phyloP scores from a whole-genome alignment of 2,888 invertebrate species.

The Apoda limacodes region DNA sequence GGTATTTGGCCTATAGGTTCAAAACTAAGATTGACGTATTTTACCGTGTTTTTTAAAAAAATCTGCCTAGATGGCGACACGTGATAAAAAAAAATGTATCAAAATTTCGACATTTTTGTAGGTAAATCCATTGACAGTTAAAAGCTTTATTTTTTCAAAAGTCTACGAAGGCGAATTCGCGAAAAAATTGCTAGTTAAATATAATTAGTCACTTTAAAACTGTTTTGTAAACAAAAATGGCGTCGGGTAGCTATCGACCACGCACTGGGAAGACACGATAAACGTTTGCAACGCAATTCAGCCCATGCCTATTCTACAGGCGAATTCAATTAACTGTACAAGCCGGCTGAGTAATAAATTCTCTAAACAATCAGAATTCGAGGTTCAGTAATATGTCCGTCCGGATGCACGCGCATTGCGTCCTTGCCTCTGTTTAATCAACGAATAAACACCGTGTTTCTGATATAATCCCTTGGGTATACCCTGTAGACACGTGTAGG shows the following conservation, averaged over 20 bases:
- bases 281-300: constrained; percentile 53
- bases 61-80: too few species aligned
- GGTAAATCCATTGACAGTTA: too few species aligned
- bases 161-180: too few species aligned
- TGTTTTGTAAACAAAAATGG: constrained; percentile 38
- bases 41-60: too few species aligned
- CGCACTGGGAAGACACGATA: constrained; percentile 51
- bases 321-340: constrained; percentile 70
- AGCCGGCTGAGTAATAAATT: constrained; percentile 68
- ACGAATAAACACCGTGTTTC: constrained; percentile 57
- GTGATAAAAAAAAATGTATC: too few species aligned
- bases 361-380: constrained; percentile 70
- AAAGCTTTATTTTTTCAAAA: too few species aligned
- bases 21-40: too few species aligned
- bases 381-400: constrained; percentile 66
- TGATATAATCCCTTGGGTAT: too few species aligned
- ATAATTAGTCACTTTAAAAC: constrained; percentile 1
- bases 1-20: too few species aligned
- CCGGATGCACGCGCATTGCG: constrained; percentile 66
- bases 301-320: constrained; percentile 61
- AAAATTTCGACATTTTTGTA: too few species aligned
- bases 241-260: constrained; percentile 22
- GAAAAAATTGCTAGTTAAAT: not conserved
- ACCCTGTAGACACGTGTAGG: too few species aligned
- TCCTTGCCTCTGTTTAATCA: constrained; percentile 63